These are phyloP conservation scores for Rhincodon typus DNA, from an alignment of 2,797 vertebrate genomes.

Conservation along the genomic window DNA sequence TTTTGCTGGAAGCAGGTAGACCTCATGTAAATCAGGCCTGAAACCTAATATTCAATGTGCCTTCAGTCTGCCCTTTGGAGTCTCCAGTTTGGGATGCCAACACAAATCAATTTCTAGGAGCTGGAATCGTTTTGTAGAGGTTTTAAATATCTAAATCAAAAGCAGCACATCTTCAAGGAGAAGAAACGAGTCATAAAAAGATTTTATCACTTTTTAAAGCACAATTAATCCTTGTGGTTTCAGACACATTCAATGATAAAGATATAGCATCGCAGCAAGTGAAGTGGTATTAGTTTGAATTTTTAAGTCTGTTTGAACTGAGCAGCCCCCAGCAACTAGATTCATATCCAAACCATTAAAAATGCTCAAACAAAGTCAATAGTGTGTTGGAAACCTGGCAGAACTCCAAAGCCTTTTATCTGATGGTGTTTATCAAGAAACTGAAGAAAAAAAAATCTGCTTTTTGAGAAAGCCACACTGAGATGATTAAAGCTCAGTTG, in stretches of 20 bases:
- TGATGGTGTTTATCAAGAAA: conserved; percentile 5
- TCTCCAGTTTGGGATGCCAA: background rate
- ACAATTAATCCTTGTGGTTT: background rate
- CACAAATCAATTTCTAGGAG: background rate
- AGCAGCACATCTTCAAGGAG: background rate
- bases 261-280: no score
- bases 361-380: background rate
- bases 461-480: background rate
- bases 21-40: background rate
- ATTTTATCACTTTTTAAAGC: no score
- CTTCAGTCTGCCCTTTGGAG: no score
- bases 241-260: background rate
- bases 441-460: background rate
- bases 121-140: background rate
- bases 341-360: conserved; percentile 15
- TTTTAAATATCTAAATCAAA: background rate
- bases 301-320: background rate
- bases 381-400: background rate
- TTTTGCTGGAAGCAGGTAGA: background rate
- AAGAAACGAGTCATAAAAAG: background rate
- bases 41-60: background rate
- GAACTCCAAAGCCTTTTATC: background rate
- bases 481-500: background rate
- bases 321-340: background rate
- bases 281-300: background rate